Conservation (phyloP, 2,113 vertebrate species). For the Corvus moneduloides region DNA sequence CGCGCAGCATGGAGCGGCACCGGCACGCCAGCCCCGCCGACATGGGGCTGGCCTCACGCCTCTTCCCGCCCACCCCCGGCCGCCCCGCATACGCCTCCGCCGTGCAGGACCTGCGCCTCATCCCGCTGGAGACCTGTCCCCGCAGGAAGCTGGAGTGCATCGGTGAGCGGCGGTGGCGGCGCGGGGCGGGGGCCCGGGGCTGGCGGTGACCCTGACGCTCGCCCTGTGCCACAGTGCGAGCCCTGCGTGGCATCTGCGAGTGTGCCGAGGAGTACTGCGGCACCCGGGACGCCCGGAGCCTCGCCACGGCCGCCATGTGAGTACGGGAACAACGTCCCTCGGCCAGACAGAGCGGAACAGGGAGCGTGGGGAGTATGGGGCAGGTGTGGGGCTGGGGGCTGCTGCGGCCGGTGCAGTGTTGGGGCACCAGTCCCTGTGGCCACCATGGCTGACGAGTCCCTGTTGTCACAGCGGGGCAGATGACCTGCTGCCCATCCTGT, state of each 20-base stretch:
- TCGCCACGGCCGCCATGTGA: constrained; percentile 82
- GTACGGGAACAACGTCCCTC: background rate
- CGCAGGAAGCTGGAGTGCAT: constrained; percentile 93
- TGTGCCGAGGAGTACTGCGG: constrained; percentile 87
- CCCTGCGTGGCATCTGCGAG: constrained; percentile 86
- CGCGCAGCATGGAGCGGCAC: constrained; percentile 80
- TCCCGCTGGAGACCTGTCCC: constrained; percentile 82
- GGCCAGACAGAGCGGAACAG: fast-evolving
- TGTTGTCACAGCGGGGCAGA: constrained; percentile 84
- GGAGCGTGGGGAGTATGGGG: background rate
- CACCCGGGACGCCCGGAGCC: constrained; percentile 54
- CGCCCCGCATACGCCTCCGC: constrained; percentile 81
- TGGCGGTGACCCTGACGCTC: fast-evolving
- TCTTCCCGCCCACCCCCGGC: constrained; percentile 71
- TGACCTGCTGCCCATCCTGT: constrained; percentile 91
- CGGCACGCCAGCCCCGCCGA: constrained; percentile 68
- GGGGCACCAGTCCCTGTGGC: fast-evolving
- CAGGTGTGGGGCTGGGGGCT: background rate
- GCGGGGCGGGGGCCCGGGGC: fast-evolving
- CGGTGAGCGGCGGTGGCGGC: constrained; percentile 57
- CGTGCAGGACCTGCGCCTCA: constrained; percentile 82
- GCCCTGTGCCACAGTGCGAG: constrained; percentile 74
- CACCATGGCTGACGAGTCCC: fast-evolving
- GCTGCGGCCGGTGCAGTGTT: fast-evolving
- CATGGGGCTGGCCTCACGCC: constrained; percentile 80